These are phyloP conservation scores for Aurelia aurita DNA, from an alignment of 30 jellyfish, hydroid and myxozoan species.

Conservation along the genomic window DNA sequence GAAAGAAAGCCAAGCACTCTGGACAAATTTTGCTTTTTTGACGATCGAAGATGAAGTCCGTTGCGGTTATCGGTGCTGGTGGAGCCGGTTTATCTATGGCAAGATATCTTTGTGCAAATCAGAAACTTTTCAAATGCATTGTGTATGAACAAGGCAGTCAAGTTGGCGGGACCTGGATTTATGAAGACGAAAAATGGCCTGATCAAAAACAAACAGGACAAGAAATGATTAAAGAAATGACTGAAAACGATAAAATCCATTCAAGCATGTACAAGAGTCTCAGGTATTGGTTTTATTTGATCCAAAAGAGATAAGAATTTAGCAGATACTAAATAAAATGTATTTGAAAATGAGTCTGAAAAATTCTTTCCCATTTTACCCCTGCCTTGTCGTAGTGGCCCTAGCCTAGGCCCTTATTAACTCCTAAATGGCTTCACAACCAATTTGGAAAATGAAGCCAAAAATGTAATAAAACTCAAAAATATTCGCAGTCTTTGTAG, in stretches of 20 bases:
- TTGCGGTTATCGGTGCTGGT: conserved; percentile 97
- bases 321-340: no score
- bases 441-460: no score
- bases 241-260: conserved; percentile 11
- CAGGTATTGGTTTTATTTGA: conserved; percentile 17
- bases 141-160: conserved; percentile 74
- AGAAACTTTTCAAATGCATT: conserved; percentile 28
- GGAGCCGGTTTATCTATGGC: conserved; percentile 94
- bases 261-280: conserved; percentile 84
- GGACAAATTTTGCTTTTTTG: no score
- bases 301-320: neutral
- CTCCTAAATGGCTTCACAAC: no score
- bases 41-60: conserved; percentile 46
- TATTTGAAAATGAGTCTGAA: no score
- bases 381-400: no score
- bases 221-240: neutral
- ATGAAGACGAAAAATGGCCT: conserved; percentile 27
- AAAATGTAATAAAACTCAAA: no score
- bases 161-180: conserved; percentile 92
- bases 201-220: neutral
- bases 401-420: no score
- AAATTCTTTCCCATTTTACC: no score
- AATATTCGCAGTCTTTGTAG: no score
- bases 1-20: no score
- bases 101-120: conserved; percentile 57